Evolutionary conservation across 2,113 vertebrate genomes (phyloP).

Genomic region (Tupaia chinensis): DNA sequence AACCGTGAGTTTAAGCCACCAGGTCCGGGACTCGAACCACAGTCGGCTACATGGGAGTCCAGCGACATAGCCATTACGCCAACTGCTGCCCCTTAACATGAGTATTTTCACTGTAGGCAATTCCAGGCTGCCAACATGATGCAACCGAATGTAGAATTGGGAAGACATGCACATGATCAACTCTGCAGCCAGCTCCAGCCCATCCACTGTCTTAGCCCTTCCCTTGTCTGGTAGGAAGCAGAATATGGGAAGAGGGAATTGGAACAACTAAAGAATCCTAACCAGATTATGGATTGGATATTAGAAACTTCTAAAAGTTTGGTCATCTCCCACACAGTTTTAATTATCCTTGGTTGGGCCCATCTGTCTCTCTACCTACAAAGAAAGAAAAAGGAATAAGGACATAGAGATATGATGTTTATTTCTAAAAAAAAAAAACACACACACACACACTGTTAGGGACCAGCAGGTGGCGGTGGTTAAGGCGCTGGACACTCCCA

Average conservation of each 20-base stretch:
- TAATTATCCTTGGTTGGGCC: slow-evolving; percentile 26
- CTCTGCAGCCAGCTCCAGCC: background rate
- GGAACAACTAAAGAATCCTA: background rate
- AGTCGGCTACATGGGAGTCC: no score
- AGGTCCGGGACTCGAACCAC: no score
- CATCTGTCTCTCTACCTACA: slow-evolving; percentile 15
- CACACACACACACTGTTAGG: background rate
- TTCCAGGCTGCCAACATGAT: background rate
- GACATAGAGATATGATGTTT: slow-evolving; percentile 21
- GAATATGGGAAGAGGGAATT: background rate
- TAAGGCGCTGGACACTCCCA: no score
- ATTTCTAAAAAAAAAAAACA: background rate
- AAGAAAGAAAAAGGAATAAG: background rate
- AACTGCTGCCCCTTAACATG: background rate
- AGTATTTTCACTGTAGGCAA: background rate
- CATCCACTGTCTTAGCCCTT: background rate
- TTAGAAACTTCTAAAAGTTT: background rate
- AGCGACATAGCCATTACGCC: no score
- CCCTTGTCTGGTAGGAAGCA: background rate
- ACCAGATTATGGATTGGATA: background rate
- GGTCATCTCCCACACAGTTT: background rate
- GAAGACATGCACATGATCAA: background rate
- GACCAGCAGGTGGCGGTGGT: no score
- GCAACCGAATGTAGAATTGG: background rate
- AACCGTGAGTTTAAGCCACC: no score